Evolutionary conservation across 30 jellyfish, hydroid and myxozoan species (phyloP).

Genomic region (Cassiopea xamachana): DNA sequence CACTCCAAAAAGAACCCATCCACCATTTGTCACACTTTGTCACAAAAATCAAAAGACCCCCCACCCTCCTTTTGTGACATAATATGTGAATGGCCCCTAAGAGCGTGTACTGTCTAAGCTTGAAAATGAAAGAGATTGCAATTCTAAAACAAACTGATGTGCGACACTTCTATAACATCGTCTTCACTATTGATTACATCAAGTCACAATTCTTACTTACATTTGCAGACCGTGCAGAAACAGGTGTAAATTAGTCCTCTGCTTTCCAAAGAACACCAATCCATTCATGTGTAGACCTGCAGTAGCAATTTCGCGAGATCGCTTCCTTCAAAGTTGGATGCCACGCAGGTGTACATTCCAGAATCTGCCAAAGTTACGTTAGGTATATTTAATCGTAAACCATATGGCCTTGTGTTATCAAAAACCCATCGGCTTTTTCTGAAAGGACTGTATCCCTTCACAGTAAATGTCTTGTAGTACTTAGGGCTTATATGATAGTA

Average conservation of each 20-base stretch:
- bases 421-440: slow-evolving; percentile 55
- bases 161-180: too few species aligned
- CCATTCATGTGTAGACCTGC: slow-evolving; percentile 29
- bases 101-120: too few species aligned
- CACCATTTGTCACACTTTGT: too few species aligned
- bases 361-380: slow-evolving; percentile 82
- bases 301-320: slow-evolving; percentile 78
- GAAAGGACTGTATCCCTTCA: not conserved
- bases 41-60: too few species aligned
- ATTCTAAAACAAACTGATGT: too few species aligned
- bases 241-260: not conserved
- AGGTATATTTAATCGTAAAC: slow-evolving; percentile 73
- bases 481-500: slow-evolving; percentile 56
- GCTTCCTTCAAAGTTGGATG: slow-evolving; percentile 85
- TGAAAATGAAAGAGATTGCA: too few species aligned
- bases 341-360: slow-evolving; percentile 91
- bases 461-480: slow-evolving; percentile 45
- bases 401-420: slow-evolving; percentile 92
- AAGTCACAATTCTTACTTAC: too few species aligned
- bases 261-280: not conserved
- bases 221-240: too few species aligned
- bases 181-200: too few species aligned
- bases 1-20: too few species aligned
- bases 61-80: too few species aligned
- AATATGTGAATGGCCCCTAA: too few species aligned